Evolutionary conservation across 2,797 vertebrate species (phyloP).

Genomic region (Danio tinwini): DNA sequence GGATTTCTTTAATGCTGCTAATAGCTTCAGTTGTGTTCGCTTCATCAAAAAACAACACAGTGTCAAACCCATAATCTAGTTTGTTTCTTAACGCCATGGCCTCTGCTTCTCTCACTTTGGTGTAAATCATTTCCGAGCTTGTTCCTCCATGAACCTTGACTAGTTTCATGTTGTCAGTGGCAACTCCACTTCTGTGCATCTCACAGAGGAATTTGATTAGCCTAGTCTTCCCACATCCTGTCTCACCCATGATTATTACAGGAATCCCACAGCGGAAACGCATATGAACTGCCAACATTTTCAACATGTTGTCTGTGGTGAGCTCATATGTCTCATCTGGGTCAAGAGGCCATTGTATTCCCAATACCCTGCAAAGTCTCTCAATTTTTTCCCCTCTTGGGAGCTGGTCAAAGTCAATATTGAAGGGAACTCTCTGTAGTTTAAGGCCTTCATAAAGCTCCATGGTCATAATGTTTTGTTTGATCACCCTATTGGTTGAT

Average conservation of each 20-base stretch:
- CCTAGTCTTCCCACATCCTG: conserved; percentile 94
- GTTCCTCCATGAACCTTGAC: conserved; percentile 98
- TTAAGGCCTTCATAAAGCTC: conserved; percentile 80
- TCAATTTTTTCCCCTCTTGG: conserved; percentile 87
- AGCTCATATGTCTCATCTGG: conserved; percentile 95
- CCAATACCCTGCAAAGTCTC: conserved; percentile 86
- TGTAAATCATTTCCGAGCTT: conserved; percentile 84
- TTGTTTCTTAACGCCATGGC: conserved; percentile 79
- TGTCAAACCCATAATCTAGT: conserved; percentile 79
- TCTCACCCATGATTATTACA: conserved; percentile 97
- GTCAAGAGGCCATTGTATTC: conserved; percentile 85
- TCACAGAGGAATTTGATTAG: conserved; percentile 92
- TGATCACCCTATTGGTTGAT: conserved; percentile 76
- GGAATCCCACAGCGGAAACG: conserved; percentile 95
- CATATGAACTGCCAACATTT: conserved; percentile 97
- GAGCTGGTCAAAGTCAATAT: conserved; percentile 85
- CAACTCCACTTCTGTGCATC: conserved; percentile 72
- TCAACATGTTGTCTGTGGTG: conserved; percentile 92
- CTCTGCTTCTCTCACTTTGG: conserved; percentile 85
- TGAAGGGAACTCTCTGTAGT: conserved; percentile 90
- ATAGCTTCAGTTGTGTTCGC: conserved; percentile 95
- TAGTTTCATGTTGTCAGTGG: conserved; percentile 88
- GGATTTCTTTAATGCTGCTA: conserved; percentile 93
- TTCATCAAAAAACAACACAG: conserved; percentile 95
- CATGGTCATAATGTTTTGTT: conserved; percentile 81